Conservation (phyloP, 2,113 vertebrate genomes). For the Chionomys nivalis region DNA sequence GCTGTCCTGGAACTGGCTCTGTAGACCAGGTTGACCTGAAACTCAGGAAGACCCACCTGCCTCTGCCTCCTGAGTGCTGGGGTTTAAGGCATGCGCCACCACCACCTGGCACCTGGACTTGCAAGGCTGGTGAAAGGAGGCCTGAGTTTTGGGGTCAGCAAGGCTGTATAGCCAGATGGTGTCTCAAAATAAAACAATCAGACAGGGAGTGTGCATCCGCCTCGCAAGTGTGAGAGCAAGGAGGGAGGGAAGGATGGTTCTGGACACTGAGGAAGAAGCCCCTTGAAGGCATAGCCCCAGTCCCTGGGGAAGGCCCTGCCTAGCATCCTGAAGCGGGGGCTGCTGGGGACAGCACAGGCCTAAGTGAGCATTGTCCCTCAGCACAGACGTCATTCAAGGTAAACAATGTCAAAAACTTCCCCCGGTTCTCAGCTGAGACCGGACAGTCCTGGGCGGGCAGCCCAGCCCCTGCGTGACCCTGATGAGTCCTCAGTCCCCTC, state of each 20-base stretch:
- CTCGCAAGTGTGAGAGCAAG: no score
- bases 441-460: neutral
- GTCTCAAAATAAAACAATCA: neutral
- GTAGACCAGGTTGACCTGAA: neutral
- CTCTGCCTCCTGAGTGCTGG: neutral
- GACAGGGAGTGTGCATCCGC: neutral
- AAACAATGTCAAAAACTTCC: slow-evolving; percentile 76
- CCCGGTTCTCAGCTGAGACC: slow-evolving; percentile 15
- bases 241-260: no score
- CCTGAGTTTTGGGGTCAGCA: neutral
- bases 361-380: slow-evolving; percentile 54
- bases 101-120: neutral
- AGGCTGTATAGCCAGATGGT: neutral
- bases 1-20: neutral
- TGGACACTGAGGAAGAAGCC: no score
- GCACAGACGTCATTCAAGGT: neutral
- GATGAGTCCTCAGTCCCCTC: slow-evolving; percentile 64
- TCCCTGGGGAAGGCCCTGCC: slow-evolving; percentile 6
- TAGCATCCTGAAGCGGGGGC: neutral
- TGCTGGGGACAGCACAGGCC: neutral
- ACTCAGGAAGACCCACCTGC: neutral
- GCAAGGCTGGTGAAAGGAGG: neutral
- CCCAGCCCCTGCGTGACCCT: neutral
- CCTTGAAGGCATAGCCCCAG: neutral
- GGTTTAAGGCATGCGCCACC: neutral